Conservation (phyloP, 1,140 invertebrate species). For the Ridgeia piscesae region DNA sequence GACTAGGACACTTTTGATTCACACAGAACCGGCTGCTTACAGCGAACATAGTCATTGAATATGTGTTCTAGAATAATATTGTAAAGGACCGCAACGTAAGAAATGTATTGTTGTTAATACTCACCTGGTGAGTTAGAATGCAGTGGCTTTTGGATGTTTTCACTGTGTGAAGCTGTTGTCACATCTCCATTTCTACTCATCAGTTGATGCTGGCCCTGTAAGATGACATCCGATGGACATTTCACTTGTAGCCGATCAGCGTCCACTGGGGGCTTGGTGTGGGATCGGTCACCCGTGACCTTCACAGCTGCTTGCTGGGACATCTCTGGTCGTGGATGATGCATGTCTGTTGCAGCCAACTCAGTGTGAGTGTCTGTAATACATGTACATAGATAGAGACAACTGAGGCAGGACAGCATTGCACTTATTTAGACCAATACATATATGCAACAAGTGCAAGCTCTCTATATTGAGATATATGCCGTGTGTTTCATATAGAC, state of each 20-base stretch:
- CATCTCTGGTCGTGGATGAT: neutral
- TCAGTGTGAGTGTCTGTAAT: neutral
- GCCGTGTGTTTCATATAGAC: too few species aligned
- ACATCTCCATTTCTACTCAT: neutral
- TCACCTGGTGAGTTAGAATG: neutral
- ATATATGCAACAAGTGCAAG: too few species aligned
- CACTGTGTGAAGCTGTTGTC: neutral
- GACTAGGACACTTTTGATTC: too few species aligned
- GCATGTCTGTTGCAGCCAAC: neutral
- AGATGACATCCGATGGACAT: neutral
- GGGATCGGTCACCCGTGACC: neutral
- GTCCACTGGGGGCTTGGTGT: neutral
- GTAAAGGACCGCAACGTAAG: too few species aligned
- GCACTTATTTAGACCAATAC: too few species aligned
- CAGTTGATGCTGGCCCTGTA: neutral
- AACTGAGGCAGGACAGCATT: too few species aligned
- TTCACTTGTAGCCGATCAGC: neutral
- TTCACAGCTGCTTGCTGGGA: neutral
- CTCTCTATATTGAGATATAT: too few species aligned
- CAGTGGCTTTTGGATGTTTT: neutral
- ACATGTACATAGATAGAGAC: too few species aligned
- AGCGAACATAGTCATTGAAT: too few species aligned
- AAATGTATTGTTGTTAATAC: neutral
- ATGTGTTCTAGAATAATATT: too few species aligned
- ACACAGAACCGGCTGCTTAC: too few species aligned